Evolutionary conservation across 2,888 invertebrate species (phyloP).

Genomic region (Hydraecia micacea): DNA sequence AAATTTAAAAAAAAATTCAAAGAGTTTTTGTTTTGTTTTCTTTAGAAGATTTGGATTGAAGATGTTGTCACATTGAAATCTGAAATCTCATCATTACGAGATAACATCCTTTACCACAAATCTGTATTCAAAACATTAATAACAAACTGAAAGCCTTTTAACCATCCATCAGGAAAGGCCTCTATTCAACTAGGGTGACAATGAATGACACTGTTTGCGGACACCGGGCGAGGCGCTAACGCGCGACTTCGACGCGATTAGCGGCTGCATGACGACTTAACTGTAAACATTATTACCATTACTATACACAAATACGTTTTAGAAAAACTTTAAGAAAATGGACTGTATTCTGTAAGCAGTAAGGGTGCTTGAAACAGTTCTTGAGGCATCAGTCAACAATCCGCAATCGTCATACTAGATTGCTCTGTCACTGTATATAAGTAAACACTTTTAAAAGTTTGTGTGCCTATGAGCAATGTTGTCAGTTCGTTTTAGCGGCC

Average conservation of each 20-base stretch:
- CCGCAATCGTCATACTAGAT: conserved; percentile 84
- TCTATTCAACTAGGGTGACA: conserved; percentile 85
- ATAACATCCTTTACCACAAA: conserved; percentile 9
- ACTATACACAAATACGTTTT: conserved; percentile 68
- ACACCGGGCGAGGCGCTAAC: conserved; percentile 90
- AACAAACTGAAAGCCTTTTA: conserved; percentile 58
- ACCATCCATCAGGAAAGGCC: conserved; percentile 73
- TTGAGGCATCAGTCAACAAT: conserved; percentile 77
- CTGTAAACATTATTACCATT: conserved; percentile 89
- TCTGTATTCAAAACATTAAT: conserved; percentile 62
- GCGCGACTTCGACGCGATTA: conserved; percentile 87
- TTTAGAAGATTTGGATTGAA: not conserved
- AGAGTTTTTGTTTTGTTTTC: not conserved
- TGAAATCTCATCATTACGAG: not conserved
- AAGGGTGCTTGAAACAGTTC: conserved; percentile 54
- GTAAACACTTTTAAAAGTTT: conserved; percentile 90
- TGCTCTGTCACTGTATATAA: conserved; percentile 82
- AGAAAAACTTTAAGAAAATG: conserved; percentile 56
- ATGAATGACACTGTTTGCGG: conserved; percentile 87
- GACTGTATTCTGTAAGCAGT: conserved; percentile 63
- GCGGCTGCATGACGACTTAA: conserved; percentile 87
- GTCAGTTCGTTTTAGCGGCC: conserved; percentile 85
- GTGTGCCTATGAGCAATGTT: conserved; percentile 88
- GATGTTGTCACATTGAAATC: not conserved
- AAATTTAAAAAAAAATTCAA: not conserved